Percentiles rank a stretch among this genome's conserved stretches.
Evolutionary conservation across 1,140 invertebrate genomes (phyloP).

Genomic region (Pantala flavescens): DNA sequence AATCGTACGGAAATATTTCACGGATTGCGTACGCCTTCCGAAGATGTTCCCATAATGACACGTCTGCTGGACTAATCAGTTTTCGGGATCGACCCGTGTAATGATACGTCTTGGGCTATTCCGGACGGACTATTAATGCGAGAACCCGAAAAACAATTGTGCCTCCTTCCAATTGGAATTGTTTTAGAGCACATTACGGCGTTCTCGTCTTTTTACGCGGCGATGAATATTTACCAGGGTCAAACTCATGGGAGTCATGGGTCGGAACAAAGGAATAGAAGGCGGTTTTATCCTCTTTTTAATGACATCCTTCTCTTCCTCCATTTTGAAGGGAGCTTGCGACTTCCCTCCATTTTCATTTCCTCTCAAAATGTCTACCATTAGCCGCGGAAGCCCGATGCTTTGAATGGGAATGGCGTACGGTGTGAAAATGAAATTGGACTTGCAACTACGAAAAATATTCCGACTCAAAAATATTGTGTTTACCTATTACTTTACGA

Average conservation of each 20-base stretch:
- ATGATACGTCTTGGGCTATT: neutral
- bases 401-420: no score
- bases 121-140: neutral
- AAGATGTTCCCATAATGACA: neutral
- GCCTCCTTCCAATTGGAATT: neutral
- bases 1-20: neutral
- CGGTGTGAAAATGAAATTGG: no score
- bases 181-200: neutral
- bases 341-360: no score
- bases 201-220: neutral
- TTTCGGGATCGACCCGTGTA: neutral
- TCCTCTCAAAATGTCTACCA: no score
- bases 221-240: conserved; percentile 9
- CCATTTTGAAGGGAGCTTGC: no score
- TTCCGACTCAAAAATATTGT: no score
- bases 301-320: neutral
- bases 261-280: neutral
- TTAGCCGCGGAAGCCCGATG: no score
- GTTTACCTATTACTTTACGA: no score
- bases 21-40: neutral
- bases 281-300: neutral
- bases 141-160: neutral
- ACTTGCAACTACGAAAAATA: no score
- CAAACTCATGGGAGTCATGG: neutral
- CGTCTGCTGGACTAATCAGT: neutral